phyloP scores from a whole-genome alignment of 2,113 vertebrate species.

The Gallinago media region DNA sequence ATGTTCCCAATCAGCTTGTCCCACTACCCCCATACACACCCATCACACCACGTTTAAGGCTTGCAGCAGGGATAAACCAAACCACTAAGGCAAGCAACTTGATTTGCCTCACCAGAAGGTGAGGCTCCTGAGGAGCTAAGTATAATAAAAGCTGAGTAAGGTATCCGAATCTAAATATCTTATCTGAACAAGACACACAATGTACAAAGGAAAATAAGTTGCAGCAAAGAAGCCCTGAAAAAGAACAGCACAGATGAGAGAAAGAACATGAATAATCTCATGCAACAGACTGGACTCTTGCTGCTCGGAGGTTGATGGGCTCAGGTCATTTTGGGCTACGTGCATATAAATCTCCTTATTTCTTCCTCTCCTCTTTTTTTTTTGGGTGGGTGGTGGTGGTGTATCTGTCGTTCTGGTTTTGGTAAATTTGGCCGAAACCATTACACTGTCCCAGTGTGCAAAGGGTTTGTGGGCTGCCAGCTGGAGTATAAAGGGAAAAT shows the following conservation, averaged over 20 bases:
- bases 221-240: neutral
- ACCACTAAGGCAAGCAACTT: neutral
- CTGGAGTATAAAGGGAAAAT: neutral
- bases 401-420: no score
- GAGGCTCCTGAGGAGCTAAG: neutral
- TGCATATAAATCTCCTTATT: neutral
- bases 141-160: neutral
- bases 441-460: neutral
- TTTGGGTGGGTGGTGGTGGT: no score
- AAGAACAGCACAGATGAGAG: neutral
- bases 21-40: neutral
- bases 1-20: neutral
- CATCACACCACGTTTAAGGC: neutral
- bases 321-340: accelerated
- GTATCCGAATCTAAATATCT: neutral
- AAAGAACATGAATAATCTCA: neutral
- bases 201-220: neutral
- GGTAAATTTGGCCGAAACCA: no score
- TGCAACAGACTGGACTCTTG: neutral
- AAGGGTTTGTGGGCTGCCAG: neutral
- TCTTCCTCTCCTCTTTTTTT: no score
- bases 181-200: neutral
- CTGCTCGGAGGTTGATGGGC: neutral
- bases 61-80: neutral
- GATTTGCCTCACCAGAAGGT: neutral